Evolutionary conservation across 1,140 invertebrate genomes (phyloP), one percentile per base, ranked within the genome.

Genomic region (Scaptomyza montana): DNA sequence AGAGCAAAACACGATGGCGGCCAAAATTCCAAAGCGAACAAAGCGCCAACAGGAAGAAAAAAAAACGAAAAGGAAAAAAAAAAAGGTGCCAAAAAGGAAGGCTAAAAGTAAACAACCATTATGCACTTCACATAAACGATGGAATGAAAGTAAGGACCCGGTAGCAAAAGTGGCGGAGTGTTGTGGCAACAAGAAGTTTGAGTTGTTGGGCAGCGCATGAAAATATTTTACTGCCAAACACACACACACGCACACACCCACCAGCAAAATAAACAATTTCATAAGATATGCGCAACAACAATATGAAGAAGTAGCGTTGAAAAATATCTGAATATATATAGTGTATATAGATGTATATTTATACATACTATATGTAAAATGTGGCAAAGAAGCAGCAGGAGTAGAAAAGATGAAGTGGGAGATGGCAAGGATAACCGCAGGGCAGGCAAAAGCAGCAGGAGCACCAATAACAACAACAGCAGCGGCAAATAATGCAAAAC

Each of bases 41-140:
- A 89, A 72, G 78, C 72, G 56, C 50, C 41, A 39, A 77, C 73
- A 49, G 51, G 57, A 77, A 64, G 70, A 77, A 59, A 8, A 45
- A 62, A 2, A 10, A n/a, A 47, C 1, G 47, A 19, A 54, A 61
- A 46, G 21, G 39, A 50, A 6, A 50, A 49, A 53, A 54, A 51
- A 54, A 57, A 45, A 47, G 10, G 50, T 47, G 43, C n/a, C 39
- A 36, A 51, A 51, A 67, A 47, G 36, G 73, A 59, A 80, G 77
- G 80, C 76, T 84, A 78, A 89, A 84, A 89, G 84, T 89, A 89
- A 89, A 89, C 84, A 89, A 69, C 84, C 84, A 89, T 89, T 89
- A 89, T 89, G 84, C 76, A 89, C 85, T 89, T 73, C 60, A 85
- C 77, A 77, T 78, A 89, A 89, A 80, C 74, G 85, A 16, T 82